Evolutionary conservation across 2,797 vertebrate genomes (phyloP).

Genomic region (Columba guinea): DNA sequence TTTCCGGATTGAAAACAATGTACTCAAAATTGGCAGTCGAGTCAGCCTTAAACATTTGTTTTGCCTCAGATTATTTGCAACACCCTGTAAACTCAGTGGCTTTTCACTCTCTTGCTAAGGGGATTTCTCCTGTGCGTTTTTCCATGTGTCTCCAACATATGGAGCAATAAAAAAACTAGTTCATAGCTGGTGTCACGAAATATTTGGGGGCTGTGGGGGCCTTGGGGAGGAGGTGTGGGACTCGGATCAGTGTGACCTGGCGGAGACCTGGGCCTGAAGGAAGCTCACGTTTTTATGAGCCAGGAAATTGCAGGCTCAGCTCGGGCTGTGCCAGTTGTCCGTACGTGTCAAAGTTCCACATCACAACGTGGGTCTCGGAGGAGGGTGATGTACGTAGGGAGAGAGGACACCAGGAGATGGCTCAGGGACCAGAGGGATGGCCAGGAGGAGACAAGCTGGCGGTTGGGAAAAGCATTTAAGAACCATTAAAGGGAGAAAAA

Average conservation of each 20-base stretch:
- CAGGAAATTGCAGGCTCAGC: slow-evolving; percentile 66
- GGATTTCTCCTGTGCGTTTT: slow-evolving; percentile 10
- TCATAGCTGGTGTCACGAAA: background rate
- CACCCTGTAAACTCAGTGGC: slow-evolving; percentile 64
- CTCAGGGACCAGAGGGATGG: background rate
- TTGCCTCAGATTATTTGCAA: slow-evolving; percentile 64
- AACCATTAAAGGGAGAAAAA: background rate
- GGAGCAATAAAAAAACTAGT: background rate
- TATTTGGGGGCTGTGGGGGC: background rate
- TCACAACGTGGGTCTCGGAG: background rate
- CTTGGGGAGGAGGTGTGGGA: background rate
- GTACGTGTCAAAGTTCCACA: background rate
- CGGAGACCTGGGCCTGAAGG: slow-evolving; percentile 38
- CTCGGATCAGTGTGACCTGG: background rate
- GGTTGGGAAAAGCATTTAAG: background rate
- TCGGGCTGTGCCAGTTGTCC: slow-evolving; percentile 13
- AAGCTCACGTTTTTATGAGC: slow-evolving; percentile 61
- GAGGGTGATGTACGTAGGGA: background rate
- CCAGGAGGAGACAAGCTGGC: fast-evolving
- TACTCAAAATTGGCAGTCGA: background rate
- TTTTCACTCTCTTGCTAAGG: slow-evolving; percentile 11
- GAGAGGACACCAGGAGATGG: background rate
- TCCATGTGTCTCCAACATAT: slow-evolving; percentile 43
- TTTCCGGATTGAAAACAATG: background rate
- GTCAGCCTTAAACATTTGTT: slow-evolving; percentile 43